Conservation (phyloP, 1,140 invertebrate species). For the Aphis gossypii region DNA sequence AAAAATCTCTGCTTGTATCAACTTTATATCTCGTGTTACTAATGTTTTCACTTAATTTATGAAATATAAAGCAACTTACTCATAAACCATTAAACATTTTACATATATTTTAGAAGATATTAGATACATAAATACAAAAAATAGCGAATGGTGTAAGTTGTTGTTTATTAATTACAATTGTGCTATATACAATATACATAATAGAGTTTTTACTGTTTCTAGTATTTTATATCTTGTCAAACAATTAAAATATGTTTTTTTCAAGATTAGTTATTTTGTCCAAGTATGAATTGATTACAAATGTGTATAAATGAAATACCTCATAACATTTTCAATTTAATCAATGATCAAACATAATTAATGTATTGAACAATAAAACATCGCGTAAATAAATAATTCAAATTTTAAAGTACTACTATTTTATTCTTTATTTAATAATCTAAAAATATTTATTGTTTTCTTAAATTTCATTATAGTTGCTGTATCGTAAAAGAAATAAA, state of each 20-base stretch:
- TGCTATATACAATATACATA: no score
- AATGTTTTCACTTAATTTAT: not conserved
- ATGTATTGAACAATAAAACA: not conserved
- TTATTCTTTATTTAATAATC: not conserved
- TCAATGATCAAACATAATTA: not conserved
- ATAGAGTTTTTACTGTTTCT: no score
- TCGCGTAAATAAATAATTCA: not conserved
- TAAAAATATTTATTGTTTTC: not conserved
- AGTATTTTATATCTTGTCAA: no score
- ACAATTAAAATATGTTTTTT: not conserved
- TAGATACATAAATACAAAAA: not conserved
- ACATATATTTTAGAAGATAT: not conserved
- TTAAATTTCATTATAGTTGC: not conserved
- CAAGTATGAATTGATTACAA: not conserved
- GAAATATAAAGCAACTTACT: not conserved
- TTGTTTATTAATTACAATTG: no score
- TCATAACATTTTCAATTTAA: not conserved
- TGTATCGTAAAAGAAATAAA: not conserved
- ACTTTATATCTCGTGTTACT: not conserved
- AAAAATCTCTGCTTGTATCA: not conserved
- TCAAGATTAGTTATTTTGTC: not conserved
- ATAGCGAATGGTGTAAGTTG: no score
- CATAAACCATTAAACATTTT: not conserved
- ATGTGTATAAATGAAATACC: not conserved
- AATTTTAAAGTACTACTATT: not conserved